Evolutionary conservation across 1,140 invertebrate species (phyloP).

Genomic region (Formica selysi): DNA sequence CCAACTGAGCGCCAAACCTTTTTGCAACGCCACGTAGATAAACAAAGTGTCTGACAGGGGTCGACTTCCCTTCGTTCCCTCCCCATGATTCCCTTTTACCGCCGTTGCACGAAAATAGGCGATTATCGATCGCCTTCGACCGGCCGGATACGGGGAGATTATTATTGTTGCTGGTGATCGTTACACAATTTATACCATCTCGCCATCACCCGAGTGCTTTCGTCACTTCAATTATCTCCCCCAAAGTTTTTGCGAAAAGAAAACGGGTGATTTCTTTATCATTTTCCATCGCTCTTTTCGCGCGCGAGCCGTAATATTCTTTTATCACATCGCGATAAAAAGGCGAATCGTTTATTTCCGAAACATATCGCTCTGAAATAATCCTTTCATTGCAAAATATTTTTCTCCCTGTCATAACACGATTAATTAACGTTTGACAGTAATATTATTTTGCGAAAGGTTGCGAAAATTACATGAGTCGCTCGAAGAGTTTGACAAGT

Average conservation of each 20-base stretch:
- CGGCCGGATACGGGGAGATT: conserved; percentile 14
- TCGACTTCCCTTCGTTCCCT: neutral
- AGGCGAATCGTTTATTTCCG: neutral
- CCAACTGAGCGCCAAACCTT: conserved; percentile 64
- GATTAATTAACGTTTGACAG: neutral
- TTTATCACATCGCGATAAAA: conserved; percentile 11
- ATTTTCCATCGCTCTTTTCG: neutral
- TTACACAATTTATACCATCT: conserved; percentile 46
- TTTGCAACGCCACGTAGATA: conserved; percentile 64
- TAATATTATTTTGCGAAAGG: neutral
- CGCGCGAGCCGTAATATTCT: neutral
- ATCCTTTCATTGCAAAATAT: conserved; percentile 43
- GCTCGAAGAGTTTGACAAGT: conserved; percentile 18
- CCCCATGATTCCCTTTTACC: neutral
- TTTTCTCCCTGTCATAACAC: neutral
- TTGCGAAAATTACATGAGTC: neutral
- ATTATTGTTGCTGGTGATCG: conserved; percentile 31
- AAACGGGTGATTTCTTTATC: neutral
- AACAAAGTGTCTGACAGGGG: conserved; percentile 62
- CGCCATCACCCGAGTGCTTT: too few species aligned
- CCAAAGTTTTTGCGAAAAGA: neutral
- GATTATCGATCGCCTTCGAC: conserved; percentile 42
- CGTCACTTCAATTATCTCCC: too few species aligned
- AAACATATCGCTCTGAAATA: conserved; percentile 9
- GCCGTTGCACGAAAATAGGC: conserved; percentile 20